Conservation (phyloP, 2,113 vertebrate genomes). For the Desmodus rotundus region DNA sequence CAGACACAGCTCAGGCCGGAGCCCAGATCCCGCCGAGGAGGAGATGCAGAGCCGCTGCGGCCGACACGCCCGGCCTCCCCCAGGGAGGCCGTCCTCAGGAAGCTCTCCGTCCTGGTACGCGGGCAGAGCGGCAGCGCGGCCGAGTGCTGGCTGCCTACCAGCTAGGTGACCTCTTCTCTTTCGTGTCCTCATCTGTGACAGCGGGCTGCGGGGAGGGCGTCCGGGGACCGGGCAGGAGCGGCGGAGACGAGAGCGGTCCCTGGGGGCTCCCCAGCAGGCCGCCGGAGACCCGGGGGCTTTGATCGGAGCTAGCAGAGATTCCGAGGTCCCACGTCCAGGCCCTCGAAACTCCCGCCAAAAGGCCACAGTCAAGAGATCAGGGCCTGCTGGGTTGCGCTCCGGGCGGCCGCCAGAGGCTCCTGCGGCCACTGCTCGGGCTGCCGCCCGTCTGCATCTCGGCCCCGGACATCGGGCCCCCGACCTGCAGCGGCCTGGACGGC, state of each 20-base stretch:
- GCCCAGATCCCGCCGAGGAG: background rate
- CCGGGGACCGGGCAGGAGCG: background rate
- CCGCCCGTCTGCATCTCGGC: too few species aligned
- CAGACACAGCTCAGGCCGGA: background rate
- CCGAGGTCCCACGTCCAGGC: background rate
- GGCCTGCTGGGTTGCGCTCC: background rate
- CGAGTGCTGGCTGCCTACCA: background rate
- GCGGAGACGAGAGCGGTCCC: background rate
- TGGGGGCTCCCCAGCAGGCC: background rate
- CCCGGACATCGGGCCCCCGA: background rate
- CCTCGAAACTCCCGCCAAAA: background rate
- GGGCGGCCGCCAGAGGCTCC: background rate
- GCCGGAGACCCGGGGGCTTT: background rate
- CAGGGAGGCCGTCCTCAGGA: background rate
- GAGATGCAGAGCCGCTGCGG: too few species aligned
- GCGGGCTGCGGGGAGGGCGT: background rate
- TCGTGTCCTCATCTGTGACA: background rate
- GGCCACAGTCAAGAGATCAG: too few species aligned
- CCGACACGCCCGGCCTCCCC: too few species aligned
- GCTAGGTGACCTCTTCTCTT: background rate
- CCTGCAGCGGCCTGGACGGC: background rate
- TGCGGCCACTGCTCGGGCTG: background rate
- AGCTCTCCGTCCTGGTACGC: background rate
- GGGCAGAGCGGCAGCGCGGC: background rate
- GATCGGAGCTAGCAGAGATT: background rate